Evolutionary conservation across 2,113 vertebrate species (phyloP).

Genomic region (Nipponia nippon): DNA sequence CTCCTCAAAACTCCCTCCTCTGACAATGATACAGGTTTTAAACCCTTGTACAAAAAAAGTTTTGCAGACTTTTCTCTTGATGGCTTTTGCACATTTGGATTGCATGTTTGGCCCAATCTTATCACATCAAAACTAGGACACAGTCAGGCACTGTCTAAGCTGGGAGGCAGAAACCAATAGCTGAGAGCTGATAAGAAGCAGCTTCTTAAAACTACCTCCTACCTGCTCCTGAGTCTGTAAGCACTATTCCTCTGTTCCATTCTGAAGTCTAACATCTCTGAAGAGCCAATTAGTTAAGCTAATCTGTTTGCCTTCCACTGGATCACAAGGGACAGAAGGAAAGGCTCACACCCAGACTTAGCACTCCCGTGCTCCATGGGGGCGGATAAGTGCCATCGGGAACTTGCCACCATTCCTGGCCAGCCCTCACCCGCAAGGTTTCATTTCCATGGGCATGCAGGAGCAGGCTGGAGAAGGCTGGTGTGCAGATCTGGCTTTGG

Average conservation of each 20-base stretch:
- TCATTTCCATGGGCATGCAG: not conserved
- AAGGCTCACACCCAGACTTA: not conserved
- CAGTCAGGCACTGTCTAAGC: not conserved
- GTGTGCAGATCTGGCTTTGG: not conserved
- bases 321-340: not conserved
- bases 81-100: not conserved
- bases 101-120: not conserved
- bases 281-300: not conserved
- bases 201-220: not conserved
- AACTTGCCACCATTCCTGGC: not conserved
- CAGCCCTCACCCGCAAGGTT: not conserved
- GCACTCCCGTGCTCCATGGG: rapidly evolving
- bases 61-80: not conserved
- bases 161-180: not conserved
- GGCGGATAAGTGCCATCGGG: too few relatives aligned
- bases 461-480: not conserved
- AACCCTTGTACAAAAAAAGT: not conserved
- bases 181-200: not conserved
- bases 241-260: not conserved
- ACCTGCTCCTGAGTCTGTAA: not conserved
- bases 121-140: not conserved
- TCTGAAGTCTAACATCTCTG: not conserved
- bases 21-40: not conserved
- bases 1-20: not conserved
- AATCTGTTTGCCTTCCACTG: not conserved